Conservation (phyloP, 2,113 vertebrate genomes). For the Sarotherodon lohbergeri region DNA sequence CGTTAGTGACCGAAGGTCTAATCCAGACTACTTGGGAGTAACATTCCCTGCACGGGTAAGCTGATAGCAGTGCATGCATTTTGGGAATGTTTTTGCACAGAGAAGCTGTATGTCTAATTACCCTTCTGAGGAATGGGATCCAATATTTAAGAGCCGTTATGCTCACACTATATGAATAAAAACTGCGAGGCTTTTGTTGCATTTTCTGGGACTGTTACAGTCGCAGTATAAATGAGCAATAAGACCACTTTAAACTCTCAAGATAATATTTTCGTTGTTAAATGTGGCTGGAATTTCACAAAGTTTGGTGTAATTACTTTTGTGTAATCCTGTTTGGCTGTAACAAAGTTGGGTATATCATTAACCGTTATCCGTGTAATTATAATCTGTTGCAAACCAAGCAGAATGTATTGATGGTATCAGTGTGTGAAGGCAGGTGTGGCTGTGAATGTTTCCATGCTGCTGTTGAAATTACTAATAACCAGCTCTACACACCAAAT, state of each 20-base stretch:
- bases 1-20: constrained; percentile 19
- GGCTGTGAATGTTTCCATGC: background rate
- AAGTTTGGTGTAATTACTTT: background rate
- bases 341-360: background rate
- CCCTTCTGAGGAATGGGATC: background rate
- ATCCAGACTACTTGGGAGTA: background rate
- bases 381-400: background rate
- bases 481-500: background rate
- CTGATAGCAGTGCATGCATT: background rate
- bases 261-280: background rate
- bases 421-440: background rate
- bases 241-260: background rate
- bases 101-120: background rate
- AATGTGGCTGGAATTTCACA: background rate
- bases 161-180: background rate
- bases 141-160: background rate
- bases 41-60: background rate
- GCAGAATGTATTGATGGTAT: background rate
- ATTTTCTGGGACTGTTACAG: background rate
- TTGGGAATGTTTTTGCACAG: background rate
- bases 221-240: background rate
- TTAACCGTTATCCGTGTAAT: background rate
- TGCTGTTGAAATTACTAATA: background rate
- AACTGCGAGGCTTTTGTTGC: background rate
- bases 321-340: background rate